These are phyloP conservation scores for Acipenser oxyrinchus DNA, from an alignment of 2,797 vertebrate genomes.

Conservation along the genomic window DNA sequence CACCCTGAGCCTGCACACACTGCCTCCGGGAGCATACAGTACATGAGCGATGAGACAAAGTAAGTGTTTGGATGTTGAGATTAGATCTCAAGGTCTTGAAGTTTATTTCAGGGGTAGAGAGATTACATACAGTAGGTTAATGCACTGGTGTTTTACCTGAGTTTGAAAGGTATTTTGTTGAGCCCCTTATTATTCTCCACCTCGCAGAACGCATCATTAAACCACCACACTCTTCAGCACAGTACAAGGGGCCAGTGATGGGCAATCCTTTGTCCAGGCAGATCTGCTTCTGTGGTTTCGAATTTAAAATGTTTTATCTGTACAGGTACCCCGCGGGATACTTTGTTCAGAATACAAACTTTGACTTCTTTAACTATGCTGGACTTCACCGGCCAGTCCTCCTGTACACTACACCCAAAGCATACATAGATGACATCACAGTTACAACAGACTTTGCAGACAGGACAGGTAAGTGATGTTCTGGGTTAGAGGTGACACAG, in stretches of 20 bases:
- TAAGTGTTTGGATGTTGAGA: conserved; percentile 34
- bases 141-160: no score
- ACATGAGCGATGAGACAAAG: conserved; percentile 63
- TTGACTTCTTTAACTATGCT: conserved; percentile 97
- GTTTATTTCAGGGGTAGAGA: no score
- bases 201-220: no score
- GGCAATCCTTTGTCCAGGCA: no score
- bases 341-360: conserved; percentile 77
- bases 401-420: conserved; percentile 78
- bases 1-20: conserved; percentile 73
- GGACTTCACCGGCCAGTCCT: conserved; percentile 83
- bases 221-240: no score
- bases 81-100: no score
- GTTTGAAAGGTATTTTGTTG: no score
- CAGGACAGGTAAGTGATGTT: conserved; percentile 53
- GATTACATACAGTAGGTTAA: no score
- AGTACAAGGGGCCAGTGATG: no score
- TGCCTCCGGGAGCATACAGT: conserved; percentile 77
- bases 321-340: conserved; percentile 82
- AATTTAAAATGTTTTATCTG: no score
- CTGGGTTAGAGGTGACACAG: not conserved
- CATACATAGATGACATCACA: conserved; percentile 83
- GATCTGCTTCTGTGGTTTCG: no score
- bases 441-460: conserved; percentile 63
- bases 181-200: no score